Base-by-base conservation (phyloP, 2,888 invertebrate genomes). In the Cantharis rustica region DNA sequence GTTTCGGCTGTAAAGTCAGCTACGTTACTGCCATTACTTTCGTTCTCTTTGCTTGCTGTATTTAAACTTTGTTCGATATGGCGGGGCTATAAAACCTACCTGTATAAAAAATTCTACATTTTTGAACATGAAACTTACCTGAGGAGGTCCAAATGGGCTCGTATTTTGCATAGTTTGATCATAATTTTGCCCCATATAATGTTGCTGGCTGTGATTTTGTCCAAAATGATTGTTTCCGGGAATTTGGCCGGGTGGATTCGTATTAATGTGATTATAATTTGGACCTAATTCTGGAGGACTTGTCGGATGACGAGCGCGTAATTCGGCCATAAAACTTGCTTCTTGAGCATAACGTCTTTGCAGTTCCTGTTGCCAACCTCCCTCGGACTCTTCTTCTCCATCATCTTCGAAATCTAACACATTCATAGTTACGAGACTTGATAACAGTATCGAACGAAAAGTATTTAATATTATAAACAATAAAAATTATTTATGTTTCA, bases 401-500 rank as follows among this genome's bases (percentile, higher is more conserved):
- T 93, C 93, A 81, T 93, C 93, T 85, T 93, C 93, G 86, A 93
- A 93, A 89, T 93, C 93, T 93, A 87, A 5, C 47, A 7, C 47
- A 47, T n/a, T 47, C 7, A 9, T n/a, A 47, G 2, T n/a, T 47
- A 47, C n/a, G n/a, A 47, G 1, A 9, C 2, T 64, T n/a, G 23
- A 11, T 2, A 71, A 15, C 20, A 3, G 15, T 63, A 16, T 13
- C 17, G 3, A 16, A 63, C 7, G 17, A 16, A 20, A 16, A 1
- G 2, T 16, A 16, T 16, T 16, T 64, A 3, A 16, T 16, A 16
- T n/a, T n/a, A n/a, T 17, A 16, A 20, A 64, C 17, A 15, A 66
- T 66, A n/a, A 31, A 69, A 69, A 47, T 27, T 23, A 27, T 63
- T 16, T 71, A 17, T 27, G 62, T 20, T 7, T 61, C 13, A 63